Base-by-base conservation (phyloP, 1,140 invertebrate species). In the Rhizoglyphus robini region DNA sequence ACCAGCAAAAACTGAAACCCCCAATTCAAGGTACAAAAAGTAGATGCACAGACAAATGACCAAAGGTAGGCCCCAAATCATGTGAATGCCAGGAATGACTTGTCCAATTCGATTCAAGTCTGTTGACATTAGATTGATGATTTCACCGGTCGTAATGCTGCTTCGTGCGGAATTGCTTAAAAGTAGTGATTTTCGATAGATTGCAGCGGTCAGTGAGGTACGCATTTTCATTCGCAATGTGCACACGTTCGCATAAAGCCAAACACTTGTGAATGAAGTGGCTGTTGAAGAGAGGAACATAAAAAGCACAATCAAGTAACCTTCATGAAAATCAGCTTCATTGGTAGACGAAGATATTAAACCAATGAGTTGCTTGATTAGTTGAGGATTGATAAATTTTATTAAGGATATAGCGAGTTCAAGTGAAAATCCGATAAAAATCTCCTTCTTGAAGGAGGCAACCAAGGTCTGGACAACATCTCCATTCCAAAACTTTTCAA, bases 61-160 rank as follows among this genome's bases (percentile, higher is more conserved):
- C 8, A 96, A 76, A 0, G 93, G 94, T 1, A 89, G 90, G 0
- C 92, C 96, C 93, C 93, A 97, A 69, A 97, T 82, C 84, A 93
- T 91, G 49, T 71, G 71, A 4, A 72, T 8, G 34, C 64, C 65
- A 0, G 61, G 48, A 65, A 72, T 69, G 11, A 73, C 27, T 51
- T 74, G 72, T 60, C 68, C 68, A 32, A 74, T 66, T 48, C 68
- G 31, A 68, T 81, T 76, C 29, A 78, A 75, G 71, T 81, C 79
- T 1, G 79, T 77, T 4, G 78, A 76, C 77, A 81, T 80, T 57
- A 81, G 68, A 67, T 81, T 81, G 5, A 79, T 78, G 23, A 81
- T 80, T 68, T 80, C 78, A 27, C 80, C 80, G 4, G 78, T 73
- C 4, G 79, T 80, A 4, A 76, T 75, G n/a, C 71, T 69, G 63